Evolutionary conservation across 2,797 vertebrate genomes (phyloP).

Genomic region (Leptodactylus fallax): DNA sequence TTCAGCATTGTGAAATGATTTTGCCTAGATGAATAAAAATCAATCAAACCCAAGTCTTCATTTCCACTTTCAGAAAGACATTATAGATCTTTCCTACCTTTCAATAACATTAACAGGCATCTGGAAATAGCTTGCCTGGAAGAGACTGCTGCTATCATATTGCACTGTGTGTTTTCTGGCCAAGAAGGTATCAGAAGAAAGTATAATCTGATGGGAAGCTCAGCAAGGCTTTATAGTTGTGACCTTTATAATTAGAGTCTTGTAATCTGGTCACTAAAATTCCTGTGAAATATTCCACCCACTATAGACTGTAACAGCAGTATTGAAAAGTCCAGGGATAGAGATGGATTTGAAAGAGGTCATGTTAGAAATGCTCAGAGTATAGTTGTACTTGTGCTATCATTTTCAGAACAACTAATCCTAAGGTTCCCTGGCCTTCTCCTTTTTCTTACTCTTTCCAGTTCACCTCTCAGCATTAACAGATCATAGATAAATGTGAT

Average conservation of each 20-base stretch:
- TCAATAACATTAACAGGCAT: slow-evolving; percentile 12
- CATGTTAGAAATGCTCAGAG: too few species aligned
- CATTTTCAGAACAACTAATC: slow-evolving; percentile 2
- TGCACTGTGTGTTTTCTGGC: slow-evolving; percentile 30
- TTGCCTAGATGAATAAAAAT: slow-evolving; percentile 13
- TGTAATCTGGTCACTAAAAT: slow-evolving; percentile 8
- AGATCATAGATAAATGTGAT: neutral
- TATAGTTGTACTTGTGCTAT: neutral
- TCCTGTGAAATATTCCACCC: neutral
- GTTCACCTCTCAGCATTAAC: neutral
- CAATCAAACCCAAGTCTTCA: slow-evolving; percentile 4
- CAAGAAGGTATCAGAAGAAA: slow-evolving; percentile 16
- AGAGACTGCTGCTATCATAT: slow-evolving; percentile 12
- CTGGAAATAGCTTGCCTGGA: slow-evolving; percentile 41
- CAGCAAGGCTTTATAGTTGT: neutral
- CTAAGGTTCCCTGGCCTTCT: neutral
- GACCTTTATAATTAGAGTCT: slow-evolving; percentile 3
- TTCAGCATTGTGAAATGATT: neutral
- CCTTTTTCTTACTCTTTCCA: neutral
- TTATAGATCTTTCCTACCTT: slow-evolving; percentile 25
- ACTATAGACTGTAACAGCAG: neutral
- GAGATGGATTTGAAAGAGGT: neutral
- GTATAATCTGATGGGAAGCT: slow-evolving; percentile 12
- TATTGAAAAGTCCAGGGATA: neutral
- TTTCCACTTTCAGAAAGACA: slow-evolving; percentile 27